Base-by-base conservation (phyloP, 1,140 invertebrate genomes). In the Bombus balteatus region DNA sequence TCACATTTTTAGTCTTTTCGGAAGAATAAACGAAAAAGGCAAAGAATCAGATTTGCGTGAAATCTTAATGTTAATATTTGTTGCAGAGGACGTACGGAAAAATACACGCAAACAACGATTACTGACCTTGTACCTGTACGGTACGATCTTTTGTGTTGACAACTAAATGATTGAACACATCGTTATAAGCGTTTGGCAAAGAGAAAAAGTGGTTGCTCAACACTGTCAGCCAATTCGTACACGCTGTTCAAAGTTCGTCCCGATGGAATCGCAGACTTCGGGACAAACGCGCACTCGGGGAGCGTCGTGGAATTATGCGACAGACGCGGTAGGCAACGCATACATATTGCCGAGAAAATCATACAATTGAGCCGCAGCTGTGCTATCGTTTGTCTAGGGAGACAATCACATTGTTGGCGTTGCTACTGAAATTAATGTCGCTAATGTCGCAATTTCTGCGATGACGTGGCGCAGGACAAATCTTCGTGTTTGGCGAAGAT, bases 251-350 rank as follows among this genome's bases (percentile, higher is more conserved):
- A 77, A 68, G 81, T 77, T 83, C 6, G 65, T 41, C 81, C 62
- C 74, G 10, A 83, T 75, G 65, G 81, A 57, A 28, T 39, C 43
- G 15, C 32, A 34, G 34, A 68, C 62, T 68, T 68, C 9, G 34
- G 32, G 0, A 77, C 73, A 83, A 83, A 83, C 81, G 65, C 25
- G 81, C 73, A 77, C 62, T 77, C 10, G 13, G 81, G 62, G 73
- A 68, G 34, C 65, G 41, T 68, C 62, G 74, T 43, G 65, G 18
- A 68, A 83, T 77, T 83, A 77, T 70, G 62, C 62, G 18, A 70
- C 62, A 28, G 37, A 28, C 47, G 65, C 62, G 47, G 70, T 34
- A 81, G 70, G 13, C 18, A 81, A 65, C 41, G 43, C 72, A 57
- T 53, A 43, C 80, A 70, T 57, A 77, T 57, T 68, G 32, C 41